phyloP scores from a whole-genome alignment of 2,113 vertebrate species.

The Galemys pyrenaicus region DNA sequence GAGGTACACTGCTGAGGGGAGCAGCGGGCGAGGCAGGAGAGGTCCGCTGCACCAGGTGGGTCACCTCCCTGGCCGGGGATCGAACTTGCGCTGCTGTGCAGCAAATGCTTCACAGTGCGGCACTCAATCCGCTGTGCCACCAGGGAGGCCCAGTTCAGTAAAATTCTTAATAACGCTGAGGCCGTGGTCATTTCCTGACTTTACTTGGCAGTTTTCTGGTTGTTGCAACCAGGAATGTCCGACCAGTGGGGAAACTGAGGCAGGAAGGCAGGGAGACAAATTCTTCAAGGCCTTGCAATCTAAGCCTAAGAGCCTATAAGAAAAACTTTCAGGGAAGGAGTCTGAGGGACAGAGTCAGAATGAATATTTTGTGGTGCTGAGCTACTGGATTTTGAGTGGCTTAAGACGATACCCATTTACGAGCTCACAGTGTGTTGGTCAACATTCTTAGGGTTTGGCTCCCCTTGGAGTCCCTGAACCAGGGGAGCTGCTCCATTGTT shows the following conservation, averaged over 20 bases:
- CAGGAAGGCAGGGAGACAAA: not conserved
- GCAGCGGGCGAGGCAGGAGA: too few species aligned
- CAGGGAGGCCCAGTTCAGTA: too few species aligned
- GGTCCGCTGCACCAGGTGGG: too few species aligned
- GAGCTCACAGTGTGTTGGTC: not conserved
- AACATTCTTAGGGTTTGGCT: not conserved
- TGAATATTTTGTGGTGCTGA: not conserved
- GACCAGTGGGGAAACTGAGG: not conserved
- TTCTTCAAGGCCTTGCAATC: not conserved
- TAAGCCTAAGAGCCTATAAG: not conserved
- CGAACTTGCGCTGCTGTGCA: too few species aligned
- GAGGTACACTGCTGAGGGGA: too few species aligned
- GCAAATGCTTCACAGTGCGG: too few species aligned
- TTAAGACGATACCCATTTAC: not conserved
- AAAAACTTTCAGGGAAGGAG: not conserved
- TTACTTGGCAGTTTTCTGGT: not conserved
- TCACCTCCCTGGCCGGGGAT: too few species aligned
- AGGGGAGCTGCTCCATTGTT: not conserved
- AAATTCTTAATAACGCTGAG: not conserved
- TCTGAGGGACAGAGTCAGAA: not conserved
- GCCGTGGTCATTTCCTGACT: not conserved
- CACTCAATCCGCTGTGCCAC: too few species aligned
- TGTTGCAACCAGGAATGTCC: not conserved
- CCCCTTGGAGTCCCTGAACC: not conserved
- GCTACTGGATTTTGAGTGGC: not conserved